A percentile compares a stretch with the other conserved stretches of the same genome.
phyloP scores from a whole-genome alignment of 2,888 invertebrate species.

The Philopedon plagiatum region DNA sequence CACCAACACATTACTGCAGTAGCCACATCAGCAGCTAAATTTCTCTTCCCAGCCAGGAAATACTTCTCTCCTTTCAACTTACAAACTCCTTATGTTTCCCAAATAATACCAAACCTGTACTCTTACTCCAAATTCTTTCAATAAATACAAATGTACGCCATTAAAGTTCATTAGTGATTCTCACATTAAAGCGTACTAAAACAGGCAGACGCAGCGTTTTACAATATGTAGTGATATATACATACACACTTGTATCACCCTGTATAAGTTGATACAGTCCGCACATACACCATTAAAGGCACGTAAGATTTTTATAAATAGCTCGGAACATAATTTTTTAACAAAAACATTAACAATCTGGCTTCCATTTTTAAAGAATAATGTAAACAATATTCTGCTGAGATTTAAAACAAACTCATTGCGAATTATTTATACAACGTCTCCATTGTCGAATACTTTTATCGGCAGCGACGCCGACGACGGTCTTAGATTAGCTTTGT shows the following conservation, averaged over 20 bases:
- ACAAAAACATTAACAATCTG: conserved; percentile 31
- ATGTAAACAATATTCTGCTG: conserved; percentile 25
- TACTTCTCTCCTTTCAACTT: too few species aligned
- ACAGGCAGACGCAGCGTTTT: too few species aligned
- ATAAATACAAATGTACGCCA: too few species aligned
- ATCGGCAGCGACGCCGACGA: neutral
- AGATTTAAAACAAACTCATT: conserved; percentile 24
- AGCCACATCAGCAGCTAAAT: too few species aligned
- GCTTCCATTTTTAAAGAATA: conserved; percentile 20
- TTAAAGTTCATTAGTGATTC: too few species aligned
- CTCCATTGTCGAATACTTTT: conserved; percentile 1
- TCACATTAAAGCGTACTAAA: too few species aligned
- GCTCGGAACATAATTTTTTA: conserved; percentile 20
- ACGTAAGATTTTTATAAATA: conserved; percentile 32
- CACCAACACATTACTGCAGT: too few species aligned
- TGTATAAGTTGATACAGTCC: neutral
- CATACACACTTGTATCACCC: neutral
- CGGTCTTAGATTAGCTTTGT: neutral
- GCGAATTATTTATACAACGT: conserved; percentile 12
- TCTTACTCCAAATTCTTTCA: too few species aligned
- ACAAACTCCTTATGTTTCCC: too few species aligned
- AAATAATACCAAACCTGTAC: too few species aligned
- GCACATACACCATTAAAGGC: conserved; percentile 12
- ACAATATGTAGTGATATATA: too few species aligned
- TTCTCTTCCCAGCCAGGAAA: too few species aligned